Evolutionary conservation across 2,797 vertebrate species (phyloP).

Genomic region (Onychomys arenicola): DNA sequence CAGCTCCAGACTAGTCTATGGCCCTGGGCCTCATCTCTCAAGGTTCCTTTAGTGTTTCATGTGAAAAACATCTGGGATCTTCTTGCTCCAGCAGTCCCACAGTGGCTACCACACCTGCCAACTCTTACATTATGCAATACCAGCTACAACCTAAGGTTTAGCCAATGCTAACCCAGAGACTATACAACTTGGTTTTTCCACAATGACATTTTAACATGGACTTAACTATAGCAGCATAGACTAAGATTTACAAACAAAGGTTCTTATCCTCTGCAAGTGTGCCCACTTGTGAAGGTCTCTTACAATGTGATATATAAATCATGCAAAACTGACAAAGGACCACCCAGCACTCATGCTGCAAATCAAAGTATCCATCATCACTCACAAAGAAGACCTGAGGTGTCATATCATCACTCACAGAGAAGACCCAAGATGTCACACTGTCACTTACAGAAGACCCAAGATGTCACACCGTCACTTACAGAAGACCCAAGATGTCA

Average conservation of each 20-base stretch:
- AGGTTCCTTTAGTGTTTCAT: neutral
- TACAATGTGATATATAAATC: neutral
- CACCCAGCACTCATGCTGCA: neutral
- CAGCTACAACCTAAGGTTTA: neutral
- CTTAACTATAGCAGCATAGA: neutral
- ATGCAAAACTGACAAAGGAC: neutral
- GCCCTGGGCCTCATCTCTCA: neutral
- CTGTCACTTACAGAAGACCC: neutral
- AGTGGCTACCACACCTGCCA: neutral
- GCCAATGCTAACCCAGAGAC: neutral
- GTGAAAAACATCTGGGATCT: neutral
- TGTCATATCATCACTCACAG: too few relatives aligned
- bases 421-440: neutral
- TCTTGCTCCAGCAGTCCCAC: neutral
- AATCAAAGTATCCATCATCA: neutral
- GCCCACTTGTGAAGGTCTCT: neutral
- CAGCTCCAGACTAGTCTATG: neutral
- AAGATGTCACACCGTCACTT: neutral
- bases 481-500: neutral
- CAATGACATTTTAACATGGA: neutral
- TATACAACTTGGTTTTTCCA: neutral
- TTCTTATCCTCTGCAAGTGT: neutral
- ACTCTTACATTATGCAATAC: neutral
- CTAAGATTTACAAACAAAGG: neutral
- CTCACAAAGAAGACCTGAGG: too few relatives aligned